A percentile compares a stretch with the other conserved stretches of the same genome.
phyloP scores from a whole-genome alignment of 2,888 invertebrate species.

The Eupithecia exiguata region DNA sequence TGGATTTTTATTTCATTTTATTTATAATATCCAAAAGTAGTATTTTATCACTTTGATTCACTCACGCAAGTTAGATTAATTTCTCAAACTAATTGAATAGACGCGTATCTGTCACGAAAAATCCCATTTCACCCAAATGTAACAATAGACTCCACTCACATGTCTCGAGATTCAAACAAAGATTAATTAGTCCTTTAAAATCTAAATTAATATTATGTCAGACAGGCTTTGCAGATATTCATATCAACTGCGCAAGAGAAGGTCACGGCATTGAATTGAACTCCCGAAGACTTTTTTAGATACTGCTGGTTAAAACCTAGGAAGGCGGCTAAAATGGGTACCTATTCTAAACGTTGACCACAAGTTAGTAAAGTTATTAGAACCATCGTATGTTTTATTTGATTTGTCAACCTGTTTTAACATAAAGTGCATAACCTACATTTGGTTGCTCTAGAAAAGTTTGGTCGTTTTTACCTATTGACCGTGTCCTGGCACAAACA shows the following conservation, averaged over 20 bases:
- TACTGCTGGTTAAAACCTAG: not conserved
- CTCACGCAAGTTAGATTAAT: not conserved
- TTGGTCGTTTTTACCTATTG: no score
- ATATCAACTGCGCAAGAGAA: not conserved
- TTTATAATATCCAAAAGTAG: no score
- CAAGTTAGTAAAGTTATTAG: no score
- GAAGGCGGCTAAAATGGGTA: no score
- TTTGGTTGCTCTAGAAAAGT: no score
- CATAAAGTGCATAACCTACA: no score
- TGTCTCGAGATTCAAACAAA: slow-evolving; percentile 4
- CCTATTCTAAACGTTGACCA: no score
- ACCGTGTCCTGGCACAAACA: no score
- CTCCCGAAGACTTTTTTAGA: not conserved
- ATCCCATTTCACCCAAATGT: slow-evolving; percentile 11
- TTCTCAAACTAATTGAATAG: slow-evolving; percentile 15
- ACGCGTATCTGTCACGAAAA: slow-evolving; percentile 14
- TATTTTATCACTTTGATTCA: slow-evolving; percentile 5
- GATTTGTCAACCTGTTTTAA: no score
- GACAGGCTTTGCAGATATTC: slow-evolving; percentile 1
- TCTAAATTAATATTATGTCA: slow-evolving; percentile 16
- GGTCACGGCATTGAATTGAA: not conserved
- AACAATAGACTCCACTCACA: slow-evolving; percentile 12
- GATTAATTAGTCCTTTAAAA: slow-evolving; percentile 23
- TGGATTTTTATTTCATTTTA: no score
- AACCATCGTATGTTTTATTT: no score